A percentile compares a stretch with the other conserved stretches of the same genome.
Conservation (phyloP, 2,888 invertebrate genomes). For the Ellobium chinense region DNA sequence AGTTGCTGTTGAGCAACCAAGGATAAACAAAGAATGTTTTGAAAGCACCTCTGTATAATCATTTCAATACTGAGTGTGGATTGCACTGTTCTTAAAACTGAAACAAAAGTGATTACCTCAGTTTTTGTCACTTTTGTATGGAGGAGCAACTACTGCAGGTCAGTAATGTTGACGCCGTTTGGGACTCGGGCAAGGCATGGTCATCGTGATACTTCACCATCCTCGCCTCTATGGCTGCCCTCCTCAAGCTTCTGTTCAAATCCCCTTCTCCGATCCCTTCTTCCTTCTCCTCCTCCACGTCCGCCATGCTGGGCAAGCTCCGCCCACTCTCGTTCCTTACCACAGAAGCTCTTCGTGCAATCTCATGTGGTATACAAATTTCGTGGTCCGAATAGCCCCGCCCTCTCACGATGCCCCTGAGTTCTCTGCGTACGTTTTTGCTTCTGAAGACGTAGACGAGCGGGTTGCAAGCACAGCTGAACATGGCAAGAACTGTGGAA, state of each 20-base stretch:
- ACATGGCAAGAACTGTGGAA: slow-evolving; percentile 81
- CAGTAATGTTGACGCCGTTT: neutral
- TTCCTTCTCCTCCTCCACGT: slow-evolving; percentile 40
- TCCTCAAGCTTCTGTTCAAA: neutral
- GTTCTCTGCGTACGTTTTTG: slow-evolving; percentile 63
- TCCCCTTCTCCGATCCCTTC: slow-evolving; percentile 30
- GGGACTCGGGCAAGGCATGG: neutral
- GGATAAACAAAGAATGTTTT: too few relatives aligned
- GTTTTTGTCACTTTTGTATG: neutral
- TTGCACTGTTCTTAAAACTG: too few relatives aligned
- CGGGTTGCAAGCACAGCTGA: slow-evolving; percentile 85
- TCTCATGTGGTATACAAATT: slow-evolving; percentile 42
- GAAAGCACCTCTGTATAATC: too few relatives aligned
- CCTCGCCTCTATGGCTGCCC: neutral
- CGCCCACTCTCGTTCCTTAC: slow-evolving; percentile 29
- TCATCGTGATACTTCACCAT: neutral
- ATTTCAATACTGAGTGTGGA: too few relatives aligned
- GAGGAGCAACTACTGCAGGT: neutral
- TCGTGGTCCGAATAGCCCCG: slow-evolving; percentile 24
- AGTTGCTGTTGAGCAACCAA: too few relatives aligned
- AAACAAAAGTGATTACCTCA: too few relatives aligned
- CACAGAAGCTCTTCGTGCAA: slow-evolving; percentile 10
- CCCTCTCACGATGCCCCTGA: slow-evolving; percentile 57
- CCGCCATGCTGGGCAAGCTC: slow-evolving; percentile 36
- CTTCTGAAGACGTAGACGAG: slow-evolving; percentile 87